Evolutionary conservation across 2,113 vertebrate species (phyloP), one percentile per base, ranked within the genome.

Genomic region (Plestiodon gilberti): DNA sequence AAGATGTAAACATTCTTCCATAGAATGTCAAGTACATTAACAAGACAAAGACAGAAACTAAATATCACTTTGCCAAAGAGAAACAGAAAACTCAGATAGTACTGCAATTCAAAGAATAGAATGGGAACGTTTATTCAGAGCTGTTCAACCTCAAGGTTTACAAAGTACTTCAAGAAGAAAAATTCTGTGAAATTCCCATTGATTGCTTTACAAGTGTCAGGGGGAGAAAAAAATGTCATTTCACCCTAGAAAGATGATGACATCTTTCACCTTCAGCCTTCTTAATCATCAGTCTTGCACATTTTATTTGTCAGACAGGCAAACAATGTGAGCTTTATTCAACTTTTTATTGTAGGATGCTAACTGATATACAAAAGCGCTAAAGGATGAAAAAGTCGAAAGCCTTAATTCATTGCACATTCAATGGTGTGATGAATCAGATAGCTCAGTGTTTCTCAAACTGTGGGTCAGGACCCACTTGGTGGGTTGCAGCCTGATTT

Each of bases 261-360:
- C 48, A 69, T 55, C 23, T 52, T 82, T 65, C 61, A 81, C 73
- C 33, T 65, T 77, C 43, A 87, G 18, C 33, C 64, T 65, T 82
- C 71, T 76, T 82, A n/a, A 64, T 81, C 17, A 48, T 40, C 62
- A 35, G 55, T 69, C 43, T 55, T 52, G 33, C 40, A 48, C n/a
- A 67, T 74, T 67, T 35, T 79, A 40, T 48, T n/a, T 35, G 33
- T 30, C 59, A 74, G 33, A 18, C 22, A 81, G n/a, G 80, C 38
- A 73, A 81, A 81, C n/a, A 74, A 81, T 81, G 30, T 81, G n/a
- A 48, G 40, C 28, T 71, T 76, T 48, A 79, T 61, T 62, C 55
- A 80, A 62, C 17, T 9, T 59, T 78, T 85, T 38, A 55, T 38
- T 78, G n/a, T 52, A 35, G n/a, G 33, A 67, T 35, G 22, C 22